Percentiles rank a stretch among this genome's conserved stretches.
phyloP scores from a whole-genome alignment of 1,140 invertebrate species.

The Papilio dardanus region DNA sequence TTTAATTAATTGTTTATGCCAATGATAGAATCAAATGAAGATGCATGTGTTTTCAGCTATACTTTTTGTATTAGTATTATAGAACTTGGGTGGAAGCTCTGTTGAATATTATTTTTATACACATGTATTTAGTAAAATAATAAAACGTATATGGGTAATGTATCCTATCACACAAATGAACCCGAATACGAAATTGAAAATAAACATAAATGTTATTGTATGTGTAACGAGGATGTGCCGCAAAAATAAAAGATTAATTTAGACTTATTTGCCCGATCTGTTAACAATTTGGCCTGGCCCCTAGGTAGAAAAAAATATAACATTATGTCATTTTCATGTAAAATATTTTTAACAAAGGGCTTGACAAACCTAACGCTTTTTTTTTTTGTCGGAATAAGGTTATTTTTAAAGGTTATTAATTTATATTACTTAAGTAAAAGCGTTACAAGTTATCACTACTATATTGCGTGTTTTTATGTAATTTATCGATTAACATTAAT shows the following conservation, averaged over 20 bases:
- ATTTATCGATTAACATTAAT: not conserved
- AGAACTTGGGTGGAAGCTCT: no score
- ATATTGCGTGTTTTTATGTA: no score
- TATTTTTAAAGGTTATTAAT: no score
- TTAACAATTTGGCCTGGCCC: not conserved
- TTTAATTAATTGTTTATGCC: not conserved
- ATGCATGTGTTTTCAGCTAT: no score
- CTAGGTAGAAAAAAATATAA: not conserved
- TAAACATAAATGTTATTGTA: not conserved
- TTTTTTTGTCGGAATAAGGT: no score
- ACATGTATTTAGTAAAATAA: no score
- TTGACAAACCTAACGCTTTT: not conserved
- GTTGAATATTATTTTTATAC: no score
- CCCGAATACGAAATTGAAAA: not conserved
- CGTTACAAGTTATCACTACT: no score
- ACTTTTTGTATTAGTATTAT: no score
- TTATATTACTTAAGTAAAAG: no score
- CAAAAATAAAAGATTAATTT: constrained; percentile 4
- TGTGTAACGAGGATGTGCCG: not conserved
- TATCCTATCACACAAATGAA: not conserved
- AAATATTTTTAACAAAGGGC: not conserved
- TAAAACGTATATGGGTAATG: no score
- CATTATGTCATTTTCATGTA: not conserved
- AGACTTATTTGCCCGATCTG: not conserved
- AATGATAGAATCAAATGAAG: not conserved